Base-by-base conservation (phyloP, 2,888 invertebrate species). In the Julus scandinavius region DNA sequence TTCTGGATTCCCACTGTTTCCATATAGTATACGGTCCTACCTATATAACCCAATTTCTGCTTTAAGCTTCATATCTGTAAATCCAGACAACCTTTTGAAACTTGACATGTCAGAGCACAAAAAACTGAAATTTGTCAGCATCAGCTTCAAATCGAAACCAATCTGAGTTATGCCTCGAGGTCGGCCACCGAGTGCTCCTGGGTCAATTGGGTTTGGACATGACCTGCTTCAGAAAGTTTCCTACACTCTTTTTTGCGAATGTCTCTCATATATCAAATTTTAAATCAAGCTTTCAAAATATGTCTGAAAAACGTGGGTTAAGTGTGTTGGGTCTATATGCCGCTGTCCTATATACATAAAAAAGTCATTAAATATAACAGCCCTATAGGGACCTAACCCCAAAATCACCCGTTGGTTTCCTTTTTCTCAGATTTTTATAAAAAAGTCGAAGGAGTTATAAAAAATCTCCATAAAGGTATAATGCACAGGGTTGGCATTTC, bases 341-440 rank as follows among this genome's bases (percentile, higher is more conserved):
- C 38, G 38, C 80, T 80, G 80, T 20, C 80, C 80, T 80, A 80
- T 63, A 80, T 80, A 38, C 80, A 80, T 80, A 80, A 80, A 80
- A 72, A 80, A 80, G 20, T 80, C 80, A 80, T 38, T 80, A 80
- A 80, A 80, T 80, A 80, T 80, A 80, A 80, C 29, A 80, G 29
- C 80, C 80, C 38, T 29, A 29, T n/a, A n/a, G 29, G 80, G 20
- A 80, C 80, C 80, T 80, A 80, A 38, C 80, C 80, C 80, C n/a
- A 80, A 13, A 80, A 80, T 80, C 80, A 80, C 80, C 80, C 80
- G 80, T 80, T 80, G 80, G 80, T 80, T 80, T 80, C 80, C 80
- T 80, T 80, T 80, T 80, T 38, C 80, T 38, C 20, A 38, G 80
- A 38, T 80, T 80, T 80, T 80, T 80, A 38, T 80, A 80, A 80